These are phyloP conservation scores for Champsocephalus esox DNA, from an alignment of 2,797 vertebrate species.

Conservation along the genomic window DNA sequence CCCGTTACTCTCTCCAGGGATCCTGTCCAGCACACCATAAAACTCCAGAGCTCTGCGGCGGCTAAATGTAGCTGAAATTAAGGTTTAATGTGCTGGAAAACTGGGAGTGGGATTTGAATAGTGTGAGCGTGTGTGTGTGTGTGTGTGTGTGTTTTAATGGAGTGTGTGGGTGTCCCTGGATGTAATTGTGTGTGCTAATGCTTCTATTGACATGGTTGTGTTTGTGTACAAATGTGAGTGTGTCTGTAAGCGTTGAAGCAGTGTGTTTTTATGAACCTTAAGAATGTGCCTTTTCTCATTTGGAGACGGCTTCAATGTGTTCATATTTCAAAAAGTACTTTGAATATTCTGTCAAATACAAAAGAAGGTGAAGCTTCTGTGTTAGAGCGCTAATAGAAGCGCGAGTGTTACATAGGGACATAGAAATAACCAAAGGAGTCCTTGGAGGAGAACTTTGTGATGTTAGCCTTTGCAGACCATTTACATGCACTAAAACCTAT, in stretches of 20 bases:
- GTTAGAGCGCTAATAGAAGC: no score
- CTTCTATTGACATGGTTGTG: neutral
- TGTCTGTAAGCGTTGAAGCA: neutral
- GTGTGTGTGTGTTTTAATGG: conserved; percentile 46
- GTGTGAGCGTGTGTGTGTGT: conserved; percentile 25
- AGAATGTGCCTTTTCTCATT: neutral
- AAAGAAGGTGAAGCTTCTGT: no score
- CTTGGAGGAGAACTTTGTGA: no score
- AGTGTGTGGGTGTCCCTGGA: conserved; percentile 26
- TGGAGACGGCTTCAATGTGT: neutral
- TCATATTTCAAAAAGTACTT: no score
- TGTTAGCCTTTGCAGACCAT: no score
- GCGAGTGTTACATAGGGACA: no score
- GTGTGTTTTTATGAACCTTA: conserved; percentile 5
- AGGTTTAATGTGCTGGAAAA: conserved; percentile 74
- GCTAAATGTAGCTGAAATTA: conserved; percentile 63
- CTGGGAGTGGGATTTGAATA: conserved; percentile 40
- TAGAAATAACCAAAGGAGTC: no score
- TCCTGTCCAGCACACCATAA: conserved; percentile 51
- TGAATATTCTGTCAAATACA: no score
- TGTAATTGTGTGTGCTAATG: conserved; percentile 22
- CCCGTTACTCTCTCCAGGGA: conserved; percentile 49
- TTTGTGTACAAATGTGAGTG: neutral
- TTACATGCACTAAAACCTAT: no score
- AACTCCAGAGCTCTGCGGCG: conserved; percentile 46